phyloP scores from a whole-genome alignment of 2,888 invertebrate species.

The Pachymerium ferrugineum region DNA sequence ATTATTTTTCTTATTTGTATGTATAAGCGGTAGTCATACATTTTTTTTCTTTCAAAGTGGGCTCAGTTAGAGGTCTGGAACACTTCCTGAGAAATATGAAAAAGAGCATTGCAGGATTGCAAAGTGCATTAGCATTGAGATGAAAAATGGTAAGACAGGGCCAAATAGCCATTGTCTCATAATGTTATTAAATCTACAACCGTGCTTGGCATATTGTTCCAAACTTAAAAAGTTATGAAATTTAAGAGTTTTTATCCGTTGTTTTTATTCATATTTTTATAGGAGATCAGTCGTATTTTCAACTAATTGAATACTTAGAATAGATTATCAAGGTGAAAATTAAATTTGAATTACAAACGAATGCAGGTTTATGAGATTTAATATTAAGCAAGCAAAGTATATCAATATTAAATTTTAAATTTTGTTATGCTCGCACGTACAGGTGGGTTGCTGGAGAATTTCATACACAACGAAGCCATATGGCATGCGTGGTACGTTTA shows the following conservation, averaged over 20 bases:
- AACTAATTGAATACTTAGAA: neutral
- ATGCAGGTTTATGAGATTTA: neutral
- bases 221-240: slow-evolving; percentile 10
- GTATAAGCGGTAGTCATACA: neutral
- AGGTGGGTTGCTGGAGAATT: neutral
- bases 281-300: neutral
- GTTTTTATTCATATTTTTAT: neutral
- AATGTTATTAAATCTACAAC: slow-evolving; percentile 5
- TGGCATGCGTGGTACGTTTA: neutral
- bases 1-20: slow-evolving; percentile 14
- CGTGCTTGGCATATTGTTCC: slow-evolving; percentile 2
- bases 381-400: too few species aligned
- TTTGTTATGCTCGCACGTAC: neutral
- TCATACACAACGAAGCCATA: neutral
- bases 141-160: too few species aligned
- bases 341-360: slow-evolving; percentile 16
- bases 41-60: slow-evolving; percentile 10
- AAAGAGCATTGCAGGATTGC: neutral
- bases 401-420: slow-evolving; percentile 12
- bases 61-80: slow-evolving; percentile 5
- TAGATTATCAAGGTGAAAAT: neutral
- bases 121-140: slow-evolving; percentile 14
- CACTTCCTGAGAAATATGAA: slow-evolving; percentile 21
- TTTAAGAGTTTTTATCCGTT: neutral
- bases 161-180: neutral